Percentiles rank a stretch among this genome's conserved stretches.
Conservation (phyloP, 2,113 vertebrate genomes). For the Lota lota region DNA sequence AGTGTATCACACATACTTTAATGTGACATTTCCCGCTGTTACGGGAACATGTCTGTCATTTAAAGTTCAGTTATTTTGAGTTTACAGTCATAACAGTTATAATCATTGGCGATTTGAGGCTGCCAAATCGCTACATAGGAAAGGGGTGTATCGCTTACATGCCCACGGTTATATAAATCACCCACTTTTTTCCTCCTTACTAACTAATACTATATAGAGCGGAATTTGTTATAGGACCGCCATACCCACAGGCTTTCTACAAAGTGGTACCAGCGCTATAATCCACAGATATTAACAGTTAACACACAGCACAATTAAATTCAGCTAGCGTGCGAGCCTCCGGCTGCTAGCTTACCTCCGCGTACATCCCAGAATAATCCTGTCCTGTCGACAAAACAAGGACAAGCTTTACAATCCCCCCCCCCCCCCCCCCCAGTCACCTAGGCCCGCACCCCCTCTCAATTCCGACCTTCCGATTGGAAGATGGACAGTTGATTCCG, state of each 20-base stretch:
- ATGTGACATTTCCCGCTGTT: too few relatives aligned
- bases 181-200: neutral
- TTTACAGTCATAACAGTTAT: too few relatives aligned
- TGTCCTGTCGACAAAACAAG: constrained; percentile 6
- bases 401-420: neutral
- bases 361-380: constrained; percentile 8
- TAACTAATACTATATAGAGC: constrained; percentile 16
- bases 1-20: neutral
- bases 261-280: constrained; percentile 7
- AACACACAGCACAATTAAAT: constrained; percentile 14
- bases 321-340: constrained; percentile 9
- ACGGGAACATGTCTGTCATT: too few relatives aligned
- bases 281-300: constrained; percentile 29
- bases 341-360: neutral
- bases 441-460: constrained; percentile 25
- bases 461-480: constrained; percentile 59
- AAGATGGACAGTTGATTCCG: constrained; percentile 46
- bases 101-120: neutral
- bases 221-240: constrained; percentile 23
- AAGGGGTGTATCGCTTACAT: neutral
- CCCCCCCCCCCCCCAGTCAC: neutral
- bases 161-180: neutral
- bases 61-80: too few relatives aligned
- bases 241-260: constrained; percentile 9
- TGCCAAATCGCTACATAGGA: neutral